A percentile compares a stretch with the other conserved stretches of the same genome.
Evolutionary conservation across 2,113 vertebrate species (phyloP).

Genomic region (Tetrao urogallus): DNA sequence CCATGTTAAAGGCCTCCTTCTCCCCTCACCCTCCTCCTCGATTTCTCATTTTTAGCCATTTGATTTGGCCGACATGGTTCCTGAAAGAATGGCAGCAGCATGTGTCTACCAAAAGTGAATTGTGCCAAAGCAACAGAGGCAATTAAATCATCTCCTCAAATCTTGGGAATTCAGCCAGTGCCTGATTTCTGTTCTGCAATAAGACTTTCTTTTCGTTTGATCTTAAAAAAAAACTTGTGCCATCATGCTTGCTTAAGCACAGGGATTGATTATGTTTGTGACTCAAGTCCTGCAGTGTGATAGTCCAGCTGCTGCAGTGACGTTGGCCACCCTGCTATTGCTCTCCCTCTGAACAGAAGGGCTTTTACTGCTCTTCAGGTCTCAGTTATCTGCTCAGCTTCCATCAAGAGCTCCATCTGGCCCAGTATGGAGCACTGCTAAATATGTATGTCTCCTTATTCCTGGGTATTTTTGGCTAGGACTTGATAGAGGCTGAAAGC

Average conservation of each 20-base stretch:
- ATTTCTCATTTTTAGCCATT: conserved; percentile 21
- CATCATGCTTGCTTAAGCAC: neutral
- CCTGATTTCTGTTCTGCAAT: conserved; percentile 8
- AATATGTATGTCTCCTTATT: neutral
- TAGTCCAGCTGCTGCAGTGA: neutral
- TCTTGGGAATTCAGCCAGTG: conserved; percentile 23
- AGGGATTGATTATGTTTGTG: neutral
- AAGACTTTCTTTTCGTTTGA: neutral
- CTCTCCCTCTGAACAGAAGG: neutral
- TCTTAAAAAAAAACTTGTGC: neutral
- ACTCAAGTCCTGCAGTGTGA: fast-evolving
- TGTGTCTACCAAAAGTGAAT: conserved; percentile 24
- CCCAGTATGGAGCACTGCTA: neutral
- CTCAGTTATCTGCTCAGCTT: neutral
- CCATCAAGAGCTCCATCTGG: conserved; percentile 5
- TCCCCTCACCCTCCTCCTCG: neutral
- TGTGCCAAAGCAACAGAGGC: conserved; percentile 36
- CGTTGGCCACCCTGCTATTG: neutral
- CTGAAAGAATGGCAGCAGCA: neutral
- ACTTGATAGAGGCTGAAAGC: neutral
- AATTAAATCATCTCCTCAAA: conserved; percentile 38
- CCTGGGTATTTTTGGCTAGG: neutral
- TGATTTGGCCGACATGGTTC: conserved; percentile 32
- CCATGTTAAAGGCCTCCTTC: neutral
- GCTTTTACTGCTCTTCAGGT: neutral